phyloP scores from a whole-genome alignment of 2,113 vertebrate genomes.

The Dasyprocta punctata region DNA sequence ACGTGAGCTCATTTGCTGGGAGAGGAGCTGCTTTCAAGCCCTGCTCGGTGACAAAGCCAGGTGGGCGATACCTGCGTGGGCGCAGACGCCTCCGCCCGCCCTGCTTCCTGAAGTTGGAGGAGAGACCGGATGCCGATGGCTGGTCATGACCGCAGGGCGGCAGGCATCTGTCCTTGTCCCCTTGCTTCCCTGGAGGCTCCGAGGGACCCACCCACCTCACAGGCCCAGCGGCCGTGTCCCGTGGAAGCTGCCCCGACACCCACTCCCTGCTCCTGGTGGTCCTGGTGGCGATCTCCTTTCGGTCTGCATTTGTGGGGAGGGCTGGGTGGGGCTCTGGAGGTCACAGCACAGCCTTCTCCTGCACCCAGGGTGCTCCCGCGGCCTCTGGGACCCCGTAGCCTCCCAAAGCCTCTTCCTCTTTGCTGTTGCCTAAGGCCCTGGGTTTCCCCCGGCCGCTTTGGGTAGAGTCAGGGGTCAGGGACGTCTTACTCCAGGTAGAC shows the following conservation, averaged over 20 bases:
- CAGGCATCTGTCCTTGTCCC: accelerated
- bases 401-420: neutral
- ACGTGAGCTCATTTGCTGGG: neutral
- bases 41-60: neutral
- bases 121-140: accelerated
- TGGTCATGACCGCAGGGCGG: neutral
- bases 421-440: neutral
- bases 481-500: neutral
- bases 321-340: no score
- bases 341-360: neutral
- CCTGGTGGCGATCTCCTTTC: no score
- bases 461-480: neutral
- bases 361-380: neutral
- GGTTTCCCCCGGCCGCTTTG: no score
- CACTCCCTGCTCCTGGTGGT: neutral
- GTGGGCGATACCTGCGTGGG: neutral
- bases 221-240: neutral
- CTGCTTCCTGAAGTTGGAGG: neutral
- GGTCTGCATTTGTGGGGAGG: neutral
- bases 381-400: neutral
- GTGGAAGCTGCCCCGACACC: neutral
- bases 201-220: neutral
- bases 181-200: neutral
- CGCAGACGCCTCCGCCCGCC: neutral
- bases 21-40: neutral